phyloP scores from a whole-genome alignment of 2,888 invertebrate species.

The Nomada hirtipes region DNA sequence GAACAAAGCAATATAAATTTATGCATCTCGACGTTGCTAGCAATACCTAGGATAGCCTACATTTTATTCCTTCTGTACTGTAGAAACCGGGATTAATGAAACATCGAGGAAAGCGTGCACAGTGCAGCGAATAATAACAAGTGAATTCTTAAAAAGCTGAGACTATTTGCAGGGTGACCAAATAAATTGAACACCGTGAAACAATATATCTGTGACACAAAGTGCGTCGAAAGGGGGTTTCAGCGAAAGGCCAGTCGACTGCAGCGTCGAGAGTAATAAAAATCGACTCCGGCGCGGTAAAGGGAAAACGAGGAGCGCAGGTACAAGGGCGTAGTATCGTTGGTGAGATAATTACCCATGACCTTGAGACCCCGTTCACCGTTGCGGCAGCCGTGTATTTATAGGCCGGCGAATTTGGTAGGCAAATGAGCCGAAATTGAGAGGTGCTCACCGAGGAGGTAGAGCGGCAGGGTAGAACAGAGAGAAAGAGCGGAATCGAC shows the following conservation, averaged over 20 bases:
- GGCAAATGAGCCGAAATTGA: slow-evolving; percentile 77
- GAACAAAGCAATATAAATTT: too few species aligned
- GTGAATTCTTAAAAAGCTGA: too few species aligned
- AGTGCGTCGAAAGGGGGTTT: not conserved
- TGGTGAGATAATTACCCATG: slow-evolving; percentile 67
- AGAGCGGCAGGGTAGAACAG: slow-evolving; percentile 18
- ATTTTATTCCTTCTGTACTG: too few species aligned
- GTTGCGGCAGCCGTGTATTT: slow-evolving; percentile 66
- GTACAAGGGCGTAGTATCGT: slow-evolving; percentile 54
- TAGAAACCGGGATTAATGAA: too few species aligned
- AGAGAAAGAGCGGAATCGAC: slow-evolving; percentile 38
- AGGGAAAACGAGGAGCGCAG: slow-evolving; percentile 41
- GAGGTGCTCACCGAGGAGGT: slow-evolving; percentile 53
- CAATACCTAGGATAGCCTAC: too few species aligned
- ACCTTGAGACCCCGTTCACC: slow-evolving; percentile 70
- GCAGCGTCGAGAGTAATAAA: slow-evolving; percentile 10
- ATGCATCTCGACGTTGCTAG: too few species aligned
- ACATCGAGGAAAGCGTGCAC: too few species aligned
- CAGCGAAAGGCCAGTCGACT: not conserved
- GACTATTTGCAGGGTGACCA: too few species aligned
- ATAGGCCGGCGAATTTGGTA: slow-evolving; percentile 72
- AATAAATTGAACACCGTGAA: too few species aligned
- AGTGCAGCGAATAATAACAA: too few species aligned
- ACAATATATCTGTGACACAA: not conserved
- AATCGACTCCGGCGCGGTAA: slow-evolving; percentile 32